Conservation (phyloP, 2,888 invertebrate species). For the Lasius platythorax region DNA sequence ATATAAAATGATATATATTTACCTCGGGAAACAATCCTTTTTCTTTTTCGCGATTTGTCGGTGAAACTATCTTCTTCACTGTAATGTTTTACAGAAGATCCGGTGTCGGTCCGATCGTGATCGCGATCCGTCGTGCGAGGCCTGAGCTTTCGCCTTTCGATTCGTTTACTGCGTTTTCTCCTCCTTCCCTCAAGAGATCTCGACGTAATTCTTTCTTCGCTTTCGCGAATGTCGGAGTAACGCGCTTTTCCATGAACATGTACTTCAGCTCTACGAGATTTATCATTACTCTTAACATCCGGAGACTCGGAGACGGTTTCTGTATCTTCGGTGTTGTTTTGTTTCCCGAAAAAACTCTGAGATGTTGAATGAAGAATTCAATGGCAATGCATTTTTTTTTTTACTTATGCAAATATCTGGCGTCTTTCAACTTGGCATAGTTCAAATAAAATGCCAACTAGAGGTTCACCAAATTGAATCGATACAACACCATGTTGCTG, state of each 20-base stretch:
- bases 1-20: not conserved
- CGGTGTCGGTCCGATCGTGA: not conserved
- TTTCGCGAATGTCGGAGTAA: slow-evolving; percentile 1
- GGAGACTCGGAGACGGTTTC: slow-evolving; percentile 41
- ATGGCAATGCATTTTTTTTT: not conserved
- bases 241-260: not conserved
- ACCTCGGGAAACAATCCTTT: slow-evolving; percentile 43
- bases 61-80: slow-evolving; percentile 27
- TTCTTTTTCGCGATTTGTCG: slow-evolving; percentile 46
- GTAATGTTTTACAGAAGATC: slow-evolving; percentile 34
- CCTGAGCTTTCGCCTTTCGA: slow-evolving; percentile 13
- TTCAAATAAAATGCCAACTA: not conserved
- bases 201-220: slow-evolving; percentile 17
- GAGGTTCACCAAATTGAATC: not conserved
- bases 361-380: slow-evolving; percentile 6
- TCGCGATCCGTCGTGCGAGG: slow-evolving; percentile 23
- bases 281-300: not conserved
- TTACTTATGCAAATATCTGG: not conserved
- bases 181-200: not conserved
- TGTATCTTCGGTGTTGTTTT: not conserved
- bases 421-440: not conserved
- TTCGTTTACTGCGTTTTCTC: slow-evolving; percentile 28
- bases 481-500: not conserved
- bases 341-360: slow-evolving; percentile 5
- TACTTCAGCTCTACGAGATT: slow-evolving; percentile 6